phyloP scores from a whole-genome alignment of 2,113 vertebrate genomes.

The Lophotis ruficrista region DNA sequence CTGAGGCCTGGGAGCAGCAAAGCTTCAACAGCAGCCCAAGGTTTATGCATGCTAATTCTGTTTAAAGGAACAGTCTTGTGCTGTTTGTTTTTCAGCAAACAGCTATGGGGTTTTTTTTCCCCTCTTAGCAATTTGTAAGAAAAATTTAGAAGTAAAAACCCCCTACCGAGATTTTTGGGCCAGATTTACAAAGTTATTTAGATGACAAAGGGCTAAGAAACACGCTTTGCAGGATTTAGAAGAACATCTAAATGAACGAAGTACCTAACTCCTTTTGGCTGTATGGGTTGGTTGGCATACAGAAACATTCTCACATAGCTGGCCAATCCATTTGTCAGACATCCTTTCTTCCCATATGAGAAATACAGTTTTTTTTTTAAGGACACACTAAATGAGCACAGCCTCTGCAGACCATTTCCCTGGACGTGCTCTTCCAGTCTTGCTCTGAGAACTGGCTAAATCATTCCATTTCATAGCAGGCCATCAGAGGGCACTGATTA shows the following conservation, averaged over 20 bases:
- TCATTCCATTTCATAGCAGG: not conserved
- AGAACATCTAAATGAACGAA: not conserved
- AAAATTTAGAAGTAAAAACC: not conserved
- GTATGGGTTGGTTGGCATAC: not conserved
- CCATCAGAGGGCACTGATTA: not conserved
- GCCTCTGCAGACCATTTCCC: not conserved
- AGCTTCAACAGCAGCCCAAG: slow-evolving; percentile 22
- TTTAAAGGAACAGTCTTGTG: not conserved
- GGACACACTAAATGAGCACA: not conserved
- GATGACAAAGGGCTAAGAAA: not conserved
- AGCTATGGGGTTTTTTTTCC: not conserved
- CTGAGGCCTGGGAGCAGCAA: slow-evolving; percentile 38
- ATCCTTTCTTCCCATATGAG: not conserved
- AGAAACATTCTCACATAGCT: not conserved
- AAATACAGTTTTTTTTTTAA: not conserved
- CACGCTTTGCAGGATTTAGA: not conserved
- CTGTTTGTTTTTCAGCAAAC: not conserved
- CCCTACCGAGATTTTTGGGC: not conserved
- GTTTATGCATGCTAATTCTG: not conserved
- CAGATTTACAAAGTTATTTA: not conserved
- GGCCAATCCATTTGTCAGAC: not conserved
- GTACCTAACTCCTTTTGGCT: not conserved
- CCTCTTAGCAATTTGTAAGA: not conserved
- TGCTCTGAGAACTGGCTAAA: not conserved
- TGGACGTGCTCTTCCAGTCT: not conserved